phyloP scores from a whole-genome alignment of 2,113 vertebrate species.

The Suricata suricatta region DNA sequence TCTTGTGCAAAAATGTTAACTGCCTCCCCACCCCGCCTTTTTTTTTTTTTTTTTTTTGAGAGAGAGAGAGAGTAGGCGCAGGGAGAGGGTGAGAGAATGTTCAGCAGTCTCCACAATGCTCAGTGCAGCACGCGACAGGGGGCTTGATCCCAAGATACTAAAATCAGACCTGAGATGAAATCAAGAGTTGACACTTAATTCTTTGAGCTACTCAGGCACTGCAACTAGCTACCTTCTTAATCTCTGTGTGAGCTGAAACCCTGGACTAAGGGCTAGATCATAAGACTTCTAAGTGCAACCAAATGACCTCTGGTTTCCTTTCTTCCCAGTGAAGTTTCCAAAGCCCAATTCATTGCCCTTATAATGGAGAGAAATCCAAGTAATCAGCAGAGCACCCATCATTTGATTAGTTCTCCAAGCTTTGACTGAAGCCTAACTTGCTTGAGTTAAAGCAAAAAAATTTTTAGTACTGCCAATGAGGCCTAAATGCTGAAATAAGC shows the following conservation, averaged over 20 bases:
- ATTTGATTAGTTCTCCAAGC: background rate
- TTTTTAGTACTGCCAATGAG: background rate
- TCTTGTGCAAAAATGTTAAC: constrained; percentile 72
- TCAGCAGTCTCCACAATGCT: no score
- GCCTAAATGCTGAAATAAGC: constrained; percentile 71
- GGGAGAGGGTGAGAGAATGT: no score
- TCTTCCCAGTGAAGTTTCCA: background rate
- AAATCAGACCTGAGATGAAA: no score
- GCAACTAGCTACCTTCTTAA: constrained; percentile 69
- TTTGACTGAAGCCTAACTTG: constrained; percentile 9
- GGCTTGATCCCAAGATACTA: no score
- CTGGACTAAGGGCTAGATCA: constrained; percentile 76
- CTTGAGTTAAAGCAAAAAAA: constrained; percentile 46
- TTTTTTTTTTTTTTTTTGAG: no score
- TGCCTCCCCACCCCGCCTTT: constrained; percentile 43
- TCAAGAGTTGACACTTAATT: no score
- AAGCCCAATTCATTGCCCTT: constrained; percentile 37
- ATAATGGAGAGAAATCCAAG: background rate
- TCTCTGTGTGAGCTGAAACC: constrained; percentile 74
- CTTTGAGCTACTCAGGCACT: background rate
- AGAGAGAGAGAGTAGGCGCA: no score
- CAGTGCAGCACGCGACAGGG: no score
- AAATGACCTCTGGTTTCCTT: constrained; percentile 57
- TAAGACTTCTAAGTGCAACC: constrained; percentile 74
- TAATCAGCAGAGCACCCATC: background rate